Evolutionary conservation across 2,888 invertebrate species (phyloP).

Genomic region (Tetragonisca angustula): DNA sequence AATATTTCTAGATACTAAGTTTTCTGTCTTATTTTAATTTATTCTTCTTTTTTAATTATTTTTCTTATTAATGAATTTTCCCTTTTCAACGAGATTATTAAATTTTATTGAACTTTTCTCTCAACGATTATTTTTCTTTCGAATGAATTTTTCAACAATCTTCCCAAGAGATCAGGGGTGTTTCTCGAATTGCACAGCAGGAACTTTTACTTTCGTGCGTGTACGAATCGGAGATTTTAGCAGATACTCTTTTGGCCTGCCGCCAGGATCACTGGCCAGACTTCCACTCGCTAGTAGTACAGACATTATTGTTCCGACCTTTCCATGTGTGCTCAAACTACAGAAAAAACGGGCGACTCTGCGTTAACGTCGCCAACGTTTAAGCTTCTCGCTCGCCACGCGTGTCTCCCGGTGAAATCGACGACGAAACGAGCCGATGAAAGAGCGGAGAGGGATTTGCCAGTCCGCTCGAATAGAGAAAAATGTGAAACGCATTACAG

Average conservation of each 20-base stretch:
- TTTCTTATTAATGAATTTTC: too few relatives aligned
- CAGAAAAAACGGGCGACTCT: slow-evolving; percentile 29
- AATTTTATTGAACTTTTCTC: too few relatives aligned
- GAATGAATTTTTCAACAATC: too few relatives aligned
- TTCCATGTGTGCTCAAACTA: slow-evolving; percentile 22
- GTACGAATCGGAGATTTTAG: slow-evolving; percentile 53
- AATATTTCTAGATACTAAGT: too few relatives aligned
- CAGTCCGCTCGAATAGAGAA: background rate
- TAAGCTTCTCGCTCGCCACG: background rate
- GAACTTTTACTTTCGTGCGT: slow-evolving; percentile 57
- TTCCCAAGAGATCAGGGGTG: background rate
- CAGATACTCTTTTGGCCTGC: slow-evolving; percentile 48
- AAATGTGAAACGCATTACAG: slow-evolving; percentile 23
- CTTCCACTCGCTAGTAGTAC: slow-evolving; percentile 35
- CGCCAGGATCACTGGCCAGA: slow-evolving; percentile 51
- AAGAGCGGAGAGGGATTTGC: background rate
- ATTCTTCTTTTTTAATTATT: too few relatives aligned
- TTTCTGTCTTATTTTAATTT: too few relatives aligned
- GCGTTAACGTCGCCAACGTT: slow-evolving; percentile 18
- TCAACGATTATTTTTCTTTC: too few relatives aligned
- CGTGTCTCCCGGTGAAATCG: slow-evolving; percentile 5
- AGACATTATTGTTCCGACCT: slow-evolving; percentile 57
- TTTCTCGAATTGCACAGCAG: background rate
- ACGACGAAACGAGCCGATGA: background rate
- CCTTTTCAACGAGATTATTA: too few relatives aligned